Base-by-base conservation (phyloP, 2,888 invertebrate species). In the Macrosiphum euphorbiae region DNA sequence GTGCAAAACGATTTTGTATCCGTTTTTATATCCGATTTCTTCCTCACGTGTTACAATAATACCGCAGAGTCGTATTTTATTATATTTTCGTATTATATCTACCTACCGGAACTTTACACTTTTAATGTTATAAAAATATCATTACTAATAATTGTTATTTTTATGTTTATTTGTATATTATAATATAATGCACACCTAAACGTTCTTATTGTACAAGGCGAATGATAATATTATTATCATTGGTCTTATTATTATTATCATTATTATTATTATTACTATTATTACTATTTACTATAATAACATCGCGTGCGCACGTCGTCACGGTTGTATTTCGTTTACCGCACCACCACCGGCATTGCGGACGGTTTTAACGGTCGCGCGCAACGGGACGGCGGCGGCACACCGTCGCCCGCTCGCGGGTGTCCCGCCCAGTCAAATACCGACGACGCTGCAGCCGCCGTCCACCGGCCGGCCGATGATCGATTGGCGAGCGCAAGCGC, bases 311-410 rank as follows among this genome's bases (percentile, higher is more conserved):
- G 90, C n/a, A 90, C n/a, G 78, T 41, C 78, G 78, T 78, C 78
- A 78, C 90, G 90, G 58, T 88, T 88, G 87, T 88, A 88, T 88
- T 35, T 35, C 78, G 78, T 78, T 86, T 44, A 44, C 47, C 86
- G 86, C 78, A 78, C 78, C 78, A 41, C 35, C 78, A 8, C 86
- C 44, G 26, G 28, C 47, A 44, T 47, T 47, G 44, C 86, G 86
- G 86, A 78, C 86, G 86, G 86, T 86, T 44, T 47, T 20, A 85
- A 50, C 87, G 87, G 55, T 88, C 35, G 26, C 26, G 78, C 78
- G 35, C 78, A 20, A 20, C 35, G 78, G 78, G 20, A 1, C 52
- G 58, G 5, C 35, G 55, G 88, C 41, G 88, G 88, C 26, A 47
- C 26, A 26, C 52, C 35, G 10, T 35, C 52, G 10, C 20, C 88